Conservation (phyloP, 2,888 invertebrate genomes). For the Pomacea canaliculata region DNA sequence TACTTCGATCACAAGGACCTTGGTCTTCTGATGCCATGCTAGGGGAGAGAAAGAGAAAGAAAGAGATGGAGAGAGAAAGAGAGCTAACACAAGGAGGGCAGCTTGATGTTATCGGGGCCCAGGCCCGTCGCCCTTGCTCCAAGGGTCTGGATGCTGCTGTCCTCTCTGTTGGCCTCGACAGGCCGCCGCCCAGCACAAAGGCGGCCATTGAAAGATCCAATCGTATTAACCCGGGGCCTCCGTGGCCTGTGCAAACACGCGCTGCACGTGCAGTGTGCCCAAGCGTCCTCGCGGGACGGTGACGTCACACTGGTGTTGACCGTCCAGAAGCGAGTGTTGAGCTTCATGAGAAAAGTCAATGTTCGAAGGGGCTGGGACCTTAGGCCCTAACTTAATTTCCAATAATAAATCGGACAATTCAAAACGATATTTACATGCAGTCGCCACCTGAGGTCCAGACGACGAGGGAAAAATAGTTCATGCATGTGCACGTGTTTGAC, state of each 20-base stretch:
- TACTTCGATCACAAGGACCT: too few relatives aligned
- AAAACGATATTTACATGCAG: not conserved
- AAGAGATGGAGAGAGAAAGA: too few relatives aligned
- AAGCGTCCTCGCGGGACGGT: conserved; percentile 12
- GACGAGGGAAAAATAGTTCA: too few relatives aligned
- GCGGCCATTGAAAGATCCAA: conserved; percentile 18
- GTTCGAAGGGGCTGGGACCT: not conserved
- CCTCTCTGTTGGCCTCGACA: not conserved
- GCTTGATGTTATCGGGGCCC: not conserved
- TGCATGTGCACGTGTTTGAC: too few relatives aligned
- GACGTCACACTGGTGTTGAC: conserved; percentile 23
- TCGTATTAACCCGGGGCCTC: conserved; percentile 17
- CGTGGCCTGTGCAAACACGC: conserved; percentile 16
- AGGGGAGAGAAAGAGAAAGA: too few relatives aligned
- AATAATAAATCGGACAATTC: not conserved
- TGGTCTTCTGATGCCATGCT: too few relatives aligned
- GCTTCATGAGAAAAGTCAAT: conserved; percentile 25
- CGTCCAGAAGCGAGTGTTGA: not conserved
- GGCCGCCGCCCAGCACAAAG: conserved; percentile 1
- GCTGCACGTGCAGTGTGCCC: conserved; percentile 4
- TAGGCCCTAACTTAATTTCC: not conserved
- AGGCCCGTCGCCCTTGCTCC: not conserved
- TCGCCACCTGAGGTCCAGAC: too few relatives aligned
- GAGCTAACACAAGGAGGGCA: too few relatives aligned
- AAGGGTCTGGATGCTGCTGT: not conserved